A percentile compares a stretch with the other conserved stretches of the same genome.
Evolutionary conservation across 2,888 invertebrate genomes (phyloP).

Genomic region (Eupithecia subumbrata): DNA sequence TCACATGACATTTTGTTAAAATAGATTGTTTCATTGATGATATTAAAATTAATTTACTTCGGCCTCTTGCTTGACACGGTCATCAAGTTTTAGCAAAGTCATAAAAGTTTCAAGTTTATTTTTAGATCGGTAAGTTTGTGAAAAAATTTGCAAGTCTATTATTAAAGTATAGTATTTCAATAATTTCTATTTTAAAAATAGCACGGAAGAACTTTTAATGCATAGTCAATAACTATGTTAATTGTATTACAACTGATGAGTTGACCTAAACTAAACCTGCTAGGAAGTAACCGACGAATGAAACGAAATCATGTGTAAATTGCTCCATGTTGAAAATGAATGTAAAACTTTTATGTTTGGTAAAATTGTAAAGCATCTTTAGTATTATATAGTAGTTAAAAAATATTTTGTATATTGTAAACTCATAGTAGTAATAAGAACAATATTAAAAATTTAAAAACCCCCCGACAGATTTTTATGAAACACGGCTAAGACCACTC

Average conservation of each 20-base stretch:
- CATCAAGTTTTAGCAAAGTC: neutral
- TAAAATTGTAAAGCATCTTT: no score
- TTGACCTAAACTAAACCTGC: neutral
- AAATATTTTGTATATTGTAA: no score
- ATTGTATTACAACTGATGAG: neutral
- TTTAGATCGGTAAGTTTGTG: neutral
- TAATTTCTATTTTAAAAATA: neutral
- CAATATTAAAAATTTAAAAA: no score
- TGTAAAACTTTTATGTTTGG: no score
- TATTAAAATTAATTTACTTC: neutral
- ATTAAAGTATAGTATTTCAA: neutral
- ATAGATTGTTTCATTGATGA: slow-evolving; percentile 1
- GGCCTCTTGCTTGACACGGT: neutral
- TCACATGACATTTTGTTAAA: neutral
- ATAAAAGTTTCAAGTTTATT: neutral
- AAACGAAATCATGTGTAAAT: no score
- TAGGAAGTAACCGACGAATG: no score
- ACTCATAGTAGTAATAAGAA: no score
- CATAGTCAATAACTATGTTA: neutral
- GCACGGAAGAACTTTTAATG: neutral
- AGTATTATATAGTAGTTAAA: no score
- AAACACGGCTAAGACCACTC: no score
- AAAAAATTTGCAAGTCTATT: neutral
- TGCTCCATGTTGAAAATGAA: no score
- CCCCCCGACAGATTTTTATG: no score